These are phyloP conservation scores for Athalia cordata DNA, from an alignment of 2,888 invertebrate species.

Conservation along the genomic window DNA sequence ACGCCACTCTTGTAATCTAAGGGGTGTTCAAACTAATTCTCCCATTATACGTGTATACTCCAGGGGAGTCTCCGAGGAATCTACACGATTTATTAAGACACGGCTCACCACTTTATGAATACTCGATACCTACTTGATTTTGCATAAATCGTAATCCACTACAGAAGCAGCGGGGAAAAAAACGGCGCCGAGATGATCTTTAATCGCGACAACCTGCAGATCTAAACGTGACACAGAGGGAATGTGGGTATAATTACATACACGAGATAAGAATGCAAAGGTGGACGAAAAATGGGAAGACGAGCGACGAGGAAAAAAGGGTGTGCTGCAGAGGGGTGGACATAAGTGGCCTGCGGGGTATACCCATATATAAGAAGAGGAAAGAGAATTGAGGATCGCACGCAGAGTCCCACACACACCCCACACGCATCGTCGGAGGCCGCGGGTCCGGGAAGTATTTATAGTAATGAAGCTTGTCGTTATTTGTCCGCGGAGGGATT, in stretches of 20 bases:
- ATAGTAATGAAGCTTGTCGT: conserved; percentile 73
- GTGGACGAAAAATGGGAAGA: background rate
- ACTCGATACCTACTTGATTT: too few relatives aligned
- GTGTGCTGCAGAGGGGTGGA: background rate
- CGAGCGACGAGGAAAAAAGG: background rate
- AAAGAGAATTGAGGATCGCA: conserved; percentile 22
- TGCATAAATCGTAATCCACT: too few relatives aligned
- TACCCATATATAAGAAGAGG: conserved; percentile 3
- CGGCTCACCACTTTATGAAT: too few relatives aligned
- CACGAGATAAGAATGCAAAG: too few relatives aligned
- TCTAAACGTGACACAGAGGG: too few relatives aligned
- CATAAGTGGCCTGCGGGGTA: background rate
- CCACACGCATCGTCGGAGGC: conserved; percentile 14
- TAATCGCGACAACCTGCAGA: too few relatives aligned
- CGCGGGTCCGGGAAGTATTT: conserved; percentile 66
- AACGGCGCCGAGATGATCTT: too few relatives aligned
- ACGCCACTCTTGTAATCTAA: background rate
- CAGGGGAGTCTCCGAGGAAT: too few relatives aligned
- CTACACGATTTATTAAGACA: too few relatives aligned
- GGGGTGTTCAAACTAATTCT: conserved; percentile 13
- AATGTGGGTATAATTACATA: too few relatives aligned
- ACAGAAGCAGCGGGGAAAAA: too few relatives aligned
- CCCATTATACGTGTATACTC: background rate
- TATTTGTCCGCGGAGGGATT: conserved; percentile 70
- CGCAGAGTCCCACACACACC: conserved; percentile 36